These are phyloP conservation scores for Odontesthes bonariensis DNA, from an alignment of 2,113 vertebrate species.

Conservation along the genomic window DNA sequence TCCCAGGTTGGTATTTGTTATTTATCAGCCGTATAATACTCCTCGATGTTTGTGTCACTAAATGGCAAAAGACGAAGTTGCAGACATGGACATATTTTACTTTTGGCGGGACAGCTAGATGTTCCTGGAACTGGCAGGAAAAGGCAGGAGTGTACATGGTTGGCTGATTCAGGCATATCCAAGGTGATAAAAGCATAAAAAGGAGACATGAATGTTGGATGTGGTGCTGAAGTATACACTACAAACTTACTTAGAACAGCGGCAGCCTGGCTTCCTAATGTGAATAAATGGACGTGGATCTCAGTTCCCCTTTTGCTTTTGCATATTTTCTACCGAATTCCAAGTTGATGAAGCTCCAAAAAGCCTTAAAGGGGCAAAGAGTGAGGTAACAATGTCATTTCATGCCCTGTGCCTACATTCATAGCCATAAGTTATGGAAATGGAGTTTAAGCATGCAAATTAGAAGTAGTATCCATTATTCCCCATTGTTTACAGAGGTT, in stretches of 20 bases:
- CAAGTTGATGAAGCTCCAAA: slow-evolving; percentile 61
- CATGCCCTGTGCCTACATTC: slow-evolving; percentile 1
- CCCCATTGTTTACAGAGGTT: slow-evolving; percentile 30
- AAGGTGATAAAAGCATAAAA: slow-evolving; percentile 87
- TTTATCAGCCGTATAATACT: slow-evolving; percentile 52
- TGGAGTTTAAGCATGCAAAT: slow-evolving; percentile 44
- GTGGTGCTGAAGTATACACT: slow-evolving; percentile 72
- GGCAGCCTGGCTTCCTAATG: slow-evolving; percentile 64
- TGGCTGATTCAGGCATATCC: slow-evolving; percentile 74
- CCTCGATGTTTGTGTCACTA: slow-evolving; percentile 66
- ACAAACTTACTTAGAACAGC: slow-evolving; percentile 79
- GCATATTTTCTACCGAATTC: slow-evolving; percentile 47
- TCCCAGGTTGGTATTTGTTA: slow-evolving; percentile 36
- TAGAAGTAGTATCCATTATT: slow-evolving; percentile 33
- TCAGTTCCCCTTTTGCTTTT: slow-evolving; percentile 40
- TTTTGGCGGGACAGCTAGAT: slow-evolving; percentile 58
- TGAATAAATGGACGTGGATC: slow-evolving; percentile 69
- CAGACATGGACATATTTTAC: slow-evolving; percentile 63
- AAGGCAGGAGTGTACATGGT: slow-evolving; percentile 61
- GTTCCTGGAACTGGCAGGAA: slow-evolving; percentile 71
- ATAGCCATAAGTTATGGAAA: slow-evolving; percentile 44
- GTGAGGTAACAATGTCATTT: slow-evolving; percentile 37
- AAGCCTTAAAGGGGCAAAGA: slow-evolving; percentile 53
- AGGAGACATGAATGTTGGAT: slow-evolving; percentile 84
- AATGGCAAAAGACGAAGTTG: slow-evolving; percentile 58